Evolutionary conservation across 1,140 invertebrate genomes (phyloP), one percentile per base, ranked within the genome.

Genomic region (Drosophila sturtevanti): DNA sequence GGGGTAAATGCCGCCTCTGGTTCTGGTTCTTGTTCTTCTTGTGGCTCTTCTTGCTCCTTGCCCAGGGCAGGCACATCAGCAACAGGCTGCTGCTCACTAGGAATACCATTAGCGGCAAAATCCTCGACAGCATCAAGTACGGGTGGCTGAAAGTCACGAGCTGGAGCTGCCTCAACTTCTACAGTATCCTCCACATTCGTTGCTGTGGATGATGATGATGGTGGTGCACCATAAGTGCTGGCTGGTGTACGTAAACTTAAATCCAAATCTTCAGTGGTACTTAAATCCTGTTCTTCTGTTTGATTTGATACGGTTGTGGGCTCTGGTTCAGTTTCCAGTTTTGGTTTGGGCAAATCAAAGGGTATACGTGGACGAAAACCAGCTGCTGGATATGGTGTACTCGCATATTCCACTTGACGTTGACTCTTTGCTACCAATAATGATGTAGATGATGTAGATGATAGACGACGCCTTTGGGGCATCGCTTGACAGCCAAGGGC

Each of bases 1-100:
- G 41, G 14, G 41, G 41, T 21, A 11, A 21, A n/a, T n/a, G n/a
- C 41, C 16, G 16, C 16, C 16, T 48, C 41, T 10, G 41, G 3
- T 9, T 48, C 41, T 37, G 73, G 6, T 24, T 62, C 58, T 24
- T 56, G 41, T 63, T 86, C 61, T 12, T 56, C 52, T 14, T 64
- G 38, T 11, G 72, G 44, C 54, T 72, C 77, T 68, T 66, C 18
- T 41, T 72, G 58, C 70, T 68, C 35, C 52, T 76, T 58, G 60
- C 68, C 79, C 80, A 76, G 31, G 82, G 76, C 73, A 85, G 90
- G 90, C 76, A 91, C 58, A 91, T 91, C 89, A 91, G 80, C 81
- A 87, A 90, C 82, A 89, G 89, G 89, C 87, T 81, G 77, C 76
- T 89, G 77, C 60, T 76, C 71, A 74, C 35, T 54, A 87, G 44